These are phyloP conservation scores for Thereuonema tuberculata DNA, from an alignment of 1,140 invertebrate species.

Conservation along the genomic window DNA sequence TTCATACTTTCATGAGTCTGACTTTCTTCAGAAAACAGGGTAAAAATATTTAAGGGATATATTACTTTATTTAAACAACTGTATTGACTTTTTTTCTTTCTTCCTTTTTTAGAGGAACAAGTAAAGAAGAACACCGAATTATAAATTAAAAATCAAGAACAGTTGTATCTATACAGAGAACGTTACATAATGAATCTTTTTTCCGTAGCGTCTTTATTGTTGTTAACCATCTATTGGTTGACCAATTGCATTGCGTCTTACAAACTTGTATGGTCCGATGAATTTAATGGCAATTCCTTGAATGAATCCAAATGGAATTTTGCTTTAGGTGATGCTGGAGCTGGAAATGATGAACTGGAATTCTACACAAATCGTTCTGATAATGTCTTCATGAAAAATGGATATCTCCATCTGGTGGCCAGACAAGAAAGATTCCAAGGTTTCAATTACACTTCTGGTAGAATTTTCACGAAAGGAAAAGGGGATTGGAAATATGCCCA, in stretches of 20 bases:
- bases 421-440: conserved; percentile 5
- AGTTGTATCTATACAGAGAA: too few species aligned
- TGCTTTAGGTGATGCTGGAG: conserved; percentile 5
- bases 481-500: not conserved
- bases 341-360: conserved; percentile 12
- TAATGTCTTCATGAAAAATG: conserved; percentile 7
- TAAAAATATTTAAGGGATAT: too few species aligned
- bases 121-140: too few species aligned
- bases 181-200: too few species aligned
- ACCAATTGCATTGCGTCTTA: not conserved
- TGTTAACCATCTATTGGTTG: too few species aligned
- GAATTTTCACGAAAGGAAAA: not conserved
- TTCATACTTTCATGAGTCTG: too few species aligned
- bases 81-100: too few species aligned
- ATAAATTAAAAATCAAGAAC: too few species aligned
- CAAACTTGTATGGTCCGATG: conserved; percentile 14
- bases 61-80: too few species aligned
- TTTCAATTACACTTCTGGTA: conserved; percentile 1
- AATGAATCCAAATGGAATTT: conserved; percentile 12
- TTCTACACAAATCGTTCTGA: conserved; percentile 12
- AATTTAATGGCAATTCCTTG: conserved; percentile 13
- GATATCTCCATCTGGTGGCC: conserved; percentile 1
- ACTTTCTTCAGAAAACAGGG: too few species aligned
- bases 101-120: too few species aligned
- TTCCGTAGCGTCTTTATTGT: too few species aligned